Base-by-base conservation (phyloP, 2,797 vertebrate genomes). In the Rhynchotus rufescens region DNA sequence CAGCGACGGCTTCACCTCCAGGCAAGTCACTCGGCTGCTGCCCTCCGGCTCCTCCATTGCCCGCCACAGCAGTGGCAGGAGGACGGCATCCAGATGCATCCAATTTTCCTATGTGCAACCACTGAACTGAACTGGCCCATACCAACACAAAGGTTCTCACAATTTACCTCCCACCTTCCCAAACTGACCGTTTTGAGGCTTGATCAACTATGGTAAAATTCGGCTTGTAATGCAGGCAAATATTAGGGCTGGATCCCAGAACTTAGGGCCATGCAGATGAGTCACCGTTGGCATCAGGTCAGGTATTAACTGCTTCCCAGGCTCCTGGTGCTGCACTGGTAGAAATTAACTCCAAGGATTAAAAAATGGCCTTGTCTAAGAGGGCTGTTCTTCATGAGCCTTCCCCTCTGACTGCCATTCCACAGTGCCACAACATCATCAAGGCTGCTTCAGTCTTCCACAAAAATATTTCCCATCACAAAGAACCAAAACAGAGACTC, bases 11-110 rank as follows among this genome's bases (percentile, higher is more conserved):
- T 74, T 84, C 13, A 74, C 26, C 57, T 65, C 45, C 40, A 42
- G 64, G 61, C 11, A 67, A 49, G 28, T 49, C 83, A 59, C 64
- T 45, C 66, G 36, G 62, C 49, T 4, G 0, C 40, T 51, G 25
- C 59, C 52, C 65, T 74, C 34, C 65, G 67, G 65, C 36, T 80
- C 36, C 45, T 49, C 14, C 84, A 64, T 69, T 49, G 44, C 57
- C 49, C 34, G 34, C 0, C 2, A n/a, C 60, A 6, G 20, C 21
- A 32, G 22, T 1, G 3, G 6, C 1, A 38, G 30, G 45, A 54
- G 25, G 22, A 26, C 73, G 51, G 12, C 7, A 73, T 67, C 51
- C 83, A 92, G 8, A 79, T 25, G 17, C 47, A 74, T 66, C 36
- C 81, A 16, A 9, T 45, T 47, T 77, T 28, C 32, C 42, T 38